Evolutionary conservation across 2,797 vertebrate species (phyloP).

Genomic region (Brachyalestes nurse): DNA sequence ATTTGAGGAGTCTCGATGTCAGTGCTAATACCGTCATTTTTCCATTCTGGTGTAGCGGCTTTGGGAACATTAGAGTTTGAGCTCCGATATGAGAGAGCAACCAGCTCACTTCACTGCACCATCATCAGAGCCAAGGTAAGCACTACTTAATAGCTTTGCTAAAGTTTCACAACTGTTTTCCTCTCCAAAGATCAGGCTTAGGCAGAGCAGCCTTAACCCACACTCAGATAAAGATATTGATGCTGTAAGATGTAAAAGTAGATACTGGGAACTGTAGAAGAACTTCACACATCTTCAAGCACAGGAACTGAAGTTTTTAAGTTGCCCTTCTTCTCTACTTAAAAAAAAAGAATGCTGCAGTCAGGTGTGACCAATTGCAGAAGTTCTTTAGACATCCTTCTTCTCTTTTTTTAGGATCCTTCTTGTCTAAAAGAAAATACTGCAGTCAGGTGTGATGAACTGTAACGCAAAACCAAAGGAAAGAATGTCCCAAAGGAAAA

Average conservation of each 20-base stretch:
- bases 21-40: slow-evolving; percentile 51
- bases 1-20: slow-evolving; percentile 49
- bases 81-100: slow-evolving; percentile 79
- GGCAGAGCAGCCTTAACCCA: neutral
- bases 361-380: no score
- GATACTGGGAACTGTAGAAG: no score
- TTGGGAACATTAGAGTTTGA: slow-evolving; percentile 86
- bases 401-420: no score
- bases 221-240: neutral
- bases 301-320: no score
- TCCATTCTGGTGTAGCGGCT: slow-evolving; percentile 70
- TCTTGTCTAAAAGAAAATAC: no score
- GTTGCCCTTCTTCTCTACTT: no score
- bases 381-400: no score
- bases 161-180: neutral
- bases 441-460: no score
- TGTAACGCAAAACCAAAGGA: no score
- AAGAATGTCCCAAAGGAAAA: no score
- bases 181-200: neutral
- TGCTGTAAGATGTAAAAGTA: neutral
- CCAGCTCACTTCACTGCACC: slow-evolving; percentile 81
- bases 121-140: slow-evolving; percentile 84
- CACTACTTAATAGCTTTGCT: slow-evolving; percentile 7
- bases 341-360: no score
- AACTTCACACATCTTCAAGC: no score